Evolutionary conservation across 2,888 invertebrate species (phyloP).

Genomic region (Mythimna vitellina): DNA sequence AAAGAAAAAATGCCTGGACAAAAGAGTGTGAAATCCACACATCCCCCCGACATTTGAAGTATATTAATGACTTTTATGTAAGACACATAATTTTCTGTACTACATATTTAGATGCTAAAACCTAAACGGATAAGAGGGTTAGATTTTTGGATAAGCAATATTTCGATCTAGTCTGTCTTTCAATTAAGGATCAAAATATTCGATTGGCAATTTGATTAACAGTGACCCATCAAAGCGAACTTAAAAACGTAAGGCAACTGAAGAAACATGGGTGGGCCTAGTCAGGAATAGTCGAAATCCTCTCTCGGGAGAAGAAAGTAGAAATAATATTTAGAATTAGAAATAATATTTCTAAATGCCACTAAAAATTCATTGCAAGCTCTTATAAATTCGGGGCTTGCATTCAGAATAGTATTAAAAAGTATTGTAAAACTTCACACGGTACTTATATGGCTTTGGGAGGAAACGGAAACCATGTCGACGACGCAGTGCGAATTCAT

Average conservation of each 20-base stretch:
- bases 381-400: slow-evolving; percentile 12
- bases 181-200: neutral
- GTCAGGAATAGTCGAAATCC: too few relatives aligned
- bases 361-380: slow-evolving; percentile 1
- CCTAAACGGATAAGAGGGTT: neutral
- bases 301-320: too few relatives aligned
- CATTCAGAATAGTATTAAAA: slow-evolving; percentile 36
- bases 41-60: neutral
- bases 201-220: neutral
- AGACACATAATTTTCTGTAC: neutral
- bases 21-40: too few relatives aligned
- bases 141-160: neutral
- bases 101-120: neutral
- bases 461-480: slow-evolving; percentile 66
- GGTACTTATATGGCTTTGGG: slow-evolving; percentile 57
- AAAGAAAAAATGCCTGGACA: too few relatives aligned
- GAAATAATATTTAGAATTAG: neutral
- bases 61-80: neutral
- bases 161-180: neutral
- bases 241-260: too few relatives aligned
- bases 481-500: slow-evolving; percentile 63
- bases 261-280: too few relatives aligned
- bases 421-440: slow-evolving; percentile 58
- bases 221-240: neutral
- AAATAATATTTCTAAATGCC: neutral